A percentile compares a stretch with the other conserved stretches of the same genome.
Evolutionary conservation across 2,113 vertebrate species (phyloP).

Genomic region (Myotis yumanensis): DNA sequence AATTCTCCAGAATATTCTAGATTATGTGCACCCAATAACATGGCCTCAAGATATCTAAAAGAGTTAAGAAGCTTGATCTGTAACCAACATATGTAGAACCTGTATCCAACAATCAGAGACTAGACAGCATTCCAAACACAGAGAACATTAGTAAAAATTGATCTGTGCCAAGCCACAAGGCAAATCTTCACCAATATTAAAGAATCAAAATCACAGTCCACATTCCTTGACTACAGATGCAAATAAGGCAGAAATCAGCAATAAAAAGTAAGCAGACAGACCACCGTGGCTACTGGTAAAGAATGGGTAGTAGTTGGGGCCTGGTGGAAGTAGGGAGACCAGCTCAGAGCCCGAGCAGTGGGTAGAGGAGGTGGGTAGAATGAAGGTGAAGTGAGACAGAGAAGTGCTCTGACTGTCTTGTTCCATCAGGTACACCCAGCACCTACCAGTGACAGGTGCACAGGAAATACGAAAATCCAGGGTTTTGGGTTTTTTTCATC

Average conservation of each 20-base stretch:
- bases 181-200: background rate
- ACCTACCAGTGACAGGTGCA: background rate
- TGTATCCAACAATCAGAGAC: background rate
- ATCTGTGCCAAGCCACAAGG: background rate
- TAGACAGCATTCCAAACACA: background rate
- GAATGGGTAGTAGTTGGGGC: background rate
- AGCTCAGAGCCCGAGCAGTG: background rate
- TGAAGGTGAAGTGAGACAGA: background rate
- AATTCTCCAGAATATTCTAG: background rate
- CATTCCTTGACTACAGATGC: background rate
- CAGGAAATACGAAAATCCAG: background rate
- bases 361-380: background rate
- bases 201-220: background rate
- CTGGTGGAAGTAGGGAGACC: background rate
- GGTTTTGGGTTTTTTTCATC: background rate
- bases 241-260: background rate
- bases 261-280: background rate
- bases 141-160: background rate
- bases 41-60: background rate
- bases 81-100: background rate
- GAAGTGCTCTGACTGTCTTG: background rate
- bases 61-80: background rate
- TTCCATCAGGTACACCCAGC: background rate
- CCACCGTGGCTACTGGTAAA: background rate
- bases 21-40: background rate